Base-by-base conservation (phyloP, 1,140 invertebrate genomes). In the Globodera rostochiensis region DNA sequence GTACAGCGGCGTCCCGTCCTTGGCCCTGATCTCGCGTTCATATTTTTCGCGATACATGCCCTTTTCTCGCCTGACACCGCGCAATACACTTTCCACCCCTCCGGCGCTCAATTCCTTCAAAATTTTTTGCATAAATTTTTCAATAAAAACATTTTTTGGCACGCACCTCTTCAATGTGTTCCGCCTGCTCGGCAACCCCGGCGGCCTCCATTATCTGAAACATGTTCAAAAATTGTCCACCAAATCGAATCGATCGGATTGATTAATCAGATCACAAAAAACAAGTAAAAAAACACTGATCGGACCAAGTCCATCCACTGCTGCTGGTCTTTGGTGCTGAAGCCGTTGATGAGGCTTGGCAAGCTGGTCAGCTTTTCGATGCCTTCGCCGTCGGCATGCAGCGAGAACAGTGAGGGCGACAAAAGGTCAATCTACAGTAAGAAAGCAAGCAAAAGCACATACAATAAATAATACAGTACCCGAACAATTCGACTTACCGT, bases 401-500 rank as follows among this genome's bases (percentile, higher is more conserved):
- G 84, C 67, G 80, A 83, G 73, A 88, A 88, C 0, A 88, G 80
- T 13, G 87, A 88, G 11, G 87, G 87, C 6, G 88, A 89, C 1
- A 88, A 66, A n/a, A 88, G 74, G 60, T 87, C 87, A 49, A 89
- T 57, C 86, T 87, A 77, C 45, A 82, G 5, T 21, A 11, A 36
- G 13, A 15, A 2, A 6, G 25, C 36, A 77, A 83, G 11, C 6
- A 47, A 13, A 57, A 6, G 25, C 9, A 53, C 6, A 1, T 53
- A 73, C 46, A 76, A 21, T 64, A 76, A 4, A 15, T 64, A 7
- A 19, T 36, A 46, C 5, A 25, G 47, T n/a, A n/a, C 50, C 74
- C 64, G 15, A n/a, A 13, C 74, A 1, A 9, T 76, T 64, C 74
- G 46, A 11, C 19, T 9, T 49, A 86, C 84, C 50, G 84, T 86